phyloP scores from a whole-genome alignment of 2,888 invertebrate species.

The Nomada flava region DNA sequence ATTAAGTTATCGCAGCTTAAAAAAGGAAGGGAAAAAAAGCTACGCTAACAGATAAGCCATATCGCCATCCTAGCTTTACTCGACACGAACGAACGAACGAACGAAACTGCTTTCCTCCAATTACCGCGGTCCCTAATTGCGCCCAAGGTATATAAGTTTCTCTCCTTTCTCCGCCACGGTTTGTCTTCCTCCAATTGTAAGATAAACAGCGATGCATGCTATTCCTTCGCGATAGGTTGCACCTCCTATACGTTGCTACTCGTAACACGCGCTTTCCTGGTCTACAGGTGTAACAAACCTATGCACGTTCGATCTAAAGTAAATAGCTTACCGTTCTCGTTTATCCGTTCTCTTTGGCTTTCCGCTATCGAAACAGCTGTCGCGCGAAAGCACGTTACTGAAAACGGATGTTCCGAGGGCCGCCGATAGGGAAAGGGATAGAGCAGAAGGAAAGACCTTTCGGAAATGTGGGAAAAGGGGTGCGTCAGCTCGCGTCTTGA shows the following conservation, averaged over 20 bases:
- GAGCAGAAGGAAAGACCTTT: background rate
- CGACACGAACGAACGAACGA: constrained; percentile 14
- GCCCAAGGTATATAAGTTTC: background rate
- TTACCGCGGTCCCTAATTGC: background rate
- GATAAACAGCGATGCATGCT: background rate
- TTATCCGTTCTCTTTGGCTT: background rate
- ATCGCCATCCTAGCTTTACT: background rate
- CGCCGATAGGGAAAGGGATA: background rate
- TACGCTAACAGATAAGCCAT: constrained; percentile 7
- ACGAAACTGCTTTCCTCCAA: background rate
- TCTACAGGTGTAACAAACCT: background rate
- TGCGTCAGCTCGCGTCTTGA: constrained; percentile 66
- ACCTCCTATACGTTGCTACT: background rate
- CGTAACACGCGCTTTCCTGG: background rate
- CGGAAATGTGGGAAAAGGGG: constrained; percentile 54
- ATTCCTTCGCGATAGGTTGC: background rate
- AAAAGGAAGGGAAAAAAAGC: background rate
- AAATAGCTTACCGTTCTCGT: no score
- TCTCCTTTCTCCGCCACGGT: no score
- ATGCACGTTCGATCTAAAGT: no score
- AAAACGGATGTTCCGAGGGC: background rate
- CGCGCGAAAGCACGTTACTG: constrained; percentile 14
- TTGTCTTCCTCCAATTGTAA: no score
- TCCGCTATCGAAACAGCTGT: background rate
- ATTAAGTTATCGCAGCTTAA: constrained; percentile 10